phyloP scores from a whole-genome alignment of 2,797 vertebrate genomes.

The Columba guinea region DNA sequence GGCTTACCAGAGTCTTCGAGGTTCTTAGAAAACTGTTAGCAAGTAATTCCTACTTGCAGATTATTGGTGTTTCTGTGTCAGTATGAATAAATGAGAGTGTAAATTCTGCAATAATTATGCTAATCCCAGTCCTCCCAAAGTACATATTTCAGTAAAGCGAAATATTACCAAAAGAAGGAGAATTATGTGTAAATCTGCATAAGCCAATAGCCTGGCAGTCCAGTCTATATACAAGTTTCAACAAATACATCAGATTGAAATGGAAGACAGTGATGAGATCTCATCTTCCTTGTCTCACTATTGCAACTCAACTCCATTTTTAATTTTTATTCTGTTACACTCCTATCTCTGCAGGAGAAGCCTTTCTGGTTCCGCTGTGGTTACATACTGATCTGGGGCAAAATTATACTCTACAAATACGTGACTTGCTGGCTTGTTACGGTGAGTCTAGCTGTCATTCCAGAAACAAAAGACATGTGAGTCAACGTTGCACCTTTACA shows the following conservation, averaged over 20 bases:
- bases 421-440: conserved; percentile 98
- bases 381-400: conserved; percentile 93
- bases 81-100: not conserved
- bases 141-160: not conserved
- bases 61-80: not conserved
- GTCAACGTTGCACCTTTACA: not conserved
- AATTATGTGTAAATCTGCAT: not conserved
- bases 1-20: not conserved
- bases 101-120: not conserved
- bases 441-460: conserved; percentile 77
- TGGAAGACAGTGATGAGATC: not conserved
- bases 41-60: not conserved
- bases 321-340: not conserved
- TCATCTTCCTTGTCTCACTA: not conserved
- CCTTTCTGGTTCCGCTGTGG: conserved; percentile 94
- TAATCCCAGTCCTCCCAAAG: not conserved
- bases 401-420: conserved; percentile 94
- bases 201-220: not conserved
- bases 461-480: not conserved
- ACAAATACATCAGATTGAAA: not conserved
- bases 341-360: conserved; percentile 78
- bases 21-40: not conserved
- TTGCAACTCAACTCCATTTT: not conserved
- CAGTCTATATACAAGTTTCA: not conserved
- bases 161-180: not conserved